Evolutionary conservation across 1,140 invertebrate species (phyloP).

Genomic region (Leucophenga varia): DNA sequence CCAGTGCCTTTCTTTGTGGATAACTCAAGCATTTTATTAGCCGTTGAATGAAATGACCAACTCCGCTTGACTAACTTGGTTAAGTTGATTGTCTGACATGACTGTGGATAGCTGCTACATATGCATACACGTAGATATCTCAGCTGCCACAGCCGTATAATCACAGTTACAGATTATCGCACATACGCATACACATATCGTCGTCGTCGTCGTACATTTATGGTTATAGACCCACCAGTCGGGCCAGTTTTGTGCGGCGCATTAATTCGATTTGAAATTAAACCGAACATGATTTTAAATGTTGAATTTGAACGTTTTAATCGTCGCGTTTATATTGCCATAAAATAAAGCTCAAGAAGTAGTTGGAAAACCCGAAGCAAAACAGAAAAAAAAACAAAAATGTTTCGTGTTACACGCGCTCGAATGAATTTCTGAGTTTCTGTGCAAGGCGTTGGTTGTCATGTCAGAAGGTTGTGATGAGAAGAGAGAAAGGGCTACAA

Average conservation of each 20-base stretch:
- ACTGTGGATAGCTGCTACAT: neutral
- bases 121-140: neutral
- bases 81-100: constrained; percentile 53
- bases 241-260: constrained; percentile 28
- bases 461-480: too few species aligned
- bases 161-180: constrained; percentile 11
- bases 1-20: constrained; percentile 32
- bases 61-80: constrained; percentile 50
- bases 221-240: constrained; percentile 24
- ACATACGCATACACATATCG: constrained; percentile 5
- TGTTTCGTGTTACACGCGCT: neutral
- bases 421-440: too few species aligned
- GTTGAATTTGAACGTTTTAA: constrained; percentile 52
- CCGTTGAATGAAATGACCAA: constrained; percentile 52
- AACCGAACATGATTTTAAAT: constrained; percentile 52
- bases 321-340: constrained; percentile 51
- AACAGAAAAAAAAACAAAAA: constrained; percentile 21
- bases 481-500: too few species aligned
- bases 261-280: constrained; percentile 47
- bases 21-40: constrained; percentile 53
- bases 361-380: too few species aligned
- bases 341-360: constrained; percentile 37
- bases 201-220: constrained; percentile 17
- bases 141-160: too few species aligned
- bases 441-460: too few species aligned